Base-by-base conservation (phyloP, 2,888 invertebrate species). In the Cheilosia grossa region DNA sequence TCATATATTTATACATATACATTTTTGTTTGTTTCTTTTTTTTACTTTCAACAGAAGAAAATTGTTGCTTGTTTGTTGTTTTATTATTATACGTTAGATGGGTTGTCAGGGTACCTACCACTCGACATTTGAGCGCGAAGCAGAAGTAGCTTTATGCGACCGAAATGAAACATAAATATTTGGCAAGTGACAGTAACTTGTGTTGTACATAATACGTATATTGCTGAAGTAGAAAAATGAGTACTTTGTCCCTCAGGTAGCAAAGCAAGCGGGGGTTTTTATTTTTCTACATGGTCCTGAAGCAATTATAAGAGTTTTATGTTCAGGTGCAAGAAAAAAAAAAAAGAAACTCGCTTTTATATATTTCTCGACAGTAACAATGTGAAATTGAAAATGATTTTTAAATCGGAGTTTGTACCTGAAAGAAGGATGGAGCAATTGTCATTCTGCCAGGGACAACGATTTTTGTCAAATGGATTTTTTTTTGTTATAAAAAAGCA, bases 91-190 rank as follows among this genome's bases (percentile, higher is more conserved):
- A 27, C 27, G 33, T 33, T 33, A 64, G 42, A 27, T 33, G 44
- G n/a, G n/a, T 69, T 33, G 51, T 81, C 49, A 49, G 33, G 33
- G 59, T 59, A 44, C 72, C 49, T 59, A 44, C 72, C 49, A 78
- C 82, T 82, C 63, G 24, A 64, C 49, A 73, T 56, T 58, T 51
- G 21, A 69, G 73, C 69, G 58, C 69, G 44, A 64, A 54, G 69
- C 44, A 19, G 51, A 54, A 59, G 70, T 40, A 53, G 58, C 44
- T 58, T 17, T 69, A 49, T 44, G 64, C 24, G 6, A 79, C 61
- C 51, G 37, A 79, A 79, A 74, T 74, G 79, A 58, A 83, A 74
- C 74, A 74, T 79, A 74, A 79, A 83, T 79, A 79, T 83, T 83
- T 83, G 83, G 79, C 69, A 79, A 83, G 83, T 79, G 79, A 40